These are phyloP conservation scores for Propithecus coquereli DNA, from an alignment of 2,113 vertebrate genomes.

Conservation along the genomic window DNA sequence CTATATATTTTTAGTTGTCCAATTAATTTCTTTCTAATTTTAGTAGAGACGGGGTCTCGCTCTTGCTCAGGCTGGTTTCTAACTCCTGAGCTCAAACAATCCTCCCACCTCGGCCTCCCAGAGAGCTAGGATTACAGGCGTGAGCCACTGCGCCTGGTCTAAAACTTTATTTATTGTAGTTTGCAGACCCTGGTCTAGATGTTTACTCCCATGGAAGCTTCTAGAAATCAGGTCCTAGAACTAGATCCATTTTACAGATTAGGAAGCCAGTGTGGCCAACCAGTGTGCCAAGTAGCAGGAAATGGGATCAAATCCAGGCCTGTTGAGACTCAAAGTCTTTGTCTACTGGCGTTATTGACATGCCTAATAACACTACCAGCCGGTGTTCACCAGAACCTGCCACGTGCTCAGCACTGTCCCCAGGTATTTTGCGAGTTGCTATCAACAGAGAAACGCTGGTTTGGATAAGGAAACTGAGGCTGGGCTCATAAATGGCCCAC, in stretches of 20 bases:
- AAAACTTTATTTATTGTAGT: too few species aligned
- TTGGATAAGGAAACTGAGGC: neutral
- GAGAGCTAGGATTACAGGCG: too few species aligned
- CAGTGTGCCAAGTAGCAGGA: neutral
- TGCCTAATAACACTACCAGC: neutral
- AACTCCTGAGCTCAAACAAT: too few species aligned
- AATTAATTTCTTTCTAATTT: too few species aligned
- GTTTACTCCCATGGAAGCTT: neutral
- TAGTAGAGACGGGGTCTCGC: too few species aligned
- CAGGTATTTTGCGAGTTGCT: fast-evolving
- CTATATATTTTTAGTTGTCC: too few species aligned
- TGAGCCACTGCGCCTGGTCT: neutral
- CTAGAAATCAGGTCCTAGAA: neutral
- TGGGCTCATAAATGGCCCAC: neutral
- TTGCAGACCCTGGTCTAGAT: neutral
- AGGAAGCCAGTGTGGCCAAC: neutral
- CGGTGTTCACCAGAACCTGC: neutral
- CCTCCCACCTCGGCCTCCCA: too few species aligned
- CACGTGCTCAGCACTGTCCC: neutral
- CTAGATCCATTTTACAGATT: neutral
- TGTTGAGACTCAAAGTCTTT: neutral
- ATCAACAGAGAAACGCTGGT: neutral
- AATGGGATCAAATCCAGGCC: neutral
- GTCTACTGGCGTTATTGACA: neutral
- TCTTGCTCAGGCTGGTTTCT: too few species aligned